Conservation (phyloP, 2,113 vertebrate species). For the Takifugu flavidus region DNA sequence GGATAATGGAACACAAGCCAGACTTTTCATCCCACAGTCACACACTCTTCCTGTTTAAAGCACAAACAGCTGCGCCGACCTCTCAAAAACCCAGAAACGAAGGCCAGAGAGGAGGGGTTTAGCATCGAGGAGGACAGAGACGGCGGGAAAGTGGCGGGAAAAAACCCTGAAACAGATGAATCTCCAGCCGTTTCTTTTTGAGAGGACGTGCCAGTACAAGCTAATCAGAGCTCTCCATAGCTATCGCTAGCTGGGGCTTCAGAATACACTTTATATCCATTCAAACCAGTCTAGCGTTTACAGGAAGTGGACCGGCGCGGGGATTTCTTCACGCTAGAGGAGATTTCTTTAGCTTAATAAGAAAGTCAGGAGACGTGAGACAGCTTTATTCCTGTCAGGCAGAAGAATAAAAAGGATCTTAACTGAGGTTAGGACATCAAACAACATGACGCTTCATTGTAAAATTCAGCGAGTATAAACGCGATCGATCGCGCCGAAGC, state of each 20-base stretch:
- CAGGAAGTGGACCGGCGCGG: constrained; percentile 2
- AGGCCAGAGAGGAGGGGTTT: neutral
- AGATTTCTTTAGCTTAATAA: constrained; percentile 16
- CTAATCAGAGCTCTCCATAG: constrained; percentile 1
- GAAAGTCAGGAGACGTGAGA: constrained; percentile 21
- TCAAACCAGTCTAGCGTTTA: neutral
- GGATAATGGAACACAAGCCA: constrained; percentile 12
- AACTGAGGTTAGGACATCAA: no score
- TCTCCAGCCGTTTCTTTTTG: neutral
- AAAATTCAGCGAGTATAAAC: no score
- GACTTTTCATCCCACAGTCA: constrained; percentile 30
- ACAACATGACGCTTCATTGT: no score
- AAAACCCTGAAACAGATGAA: constrained; percentile 14
- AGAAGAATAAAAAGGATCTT: no score
- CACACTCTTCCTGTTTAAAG: constrained; percentile 25
- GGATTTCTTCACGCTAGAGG: constrained; percentile 9
- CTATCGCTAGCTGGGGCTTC: neutral
- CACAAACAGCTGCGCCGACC: constrained; percentile 22
- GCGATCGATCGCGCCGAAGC: no score
- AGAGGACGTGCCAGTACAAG: no score
- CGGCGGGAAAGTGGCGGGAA: constrained; percentile 25
- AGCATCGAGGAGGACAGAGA: neutral
- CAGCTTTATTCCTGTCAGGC: constrained; percentile 7
- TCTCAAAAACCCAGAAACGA: constrained; percentile 46
- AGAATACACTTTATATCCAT: constrained; percentile 10